These are phyloP conservation scores for Elaphurus davidianus DNA, from an alignment of 2,113 vertebrate genomes.

Conservation along the genomic window DNA sequence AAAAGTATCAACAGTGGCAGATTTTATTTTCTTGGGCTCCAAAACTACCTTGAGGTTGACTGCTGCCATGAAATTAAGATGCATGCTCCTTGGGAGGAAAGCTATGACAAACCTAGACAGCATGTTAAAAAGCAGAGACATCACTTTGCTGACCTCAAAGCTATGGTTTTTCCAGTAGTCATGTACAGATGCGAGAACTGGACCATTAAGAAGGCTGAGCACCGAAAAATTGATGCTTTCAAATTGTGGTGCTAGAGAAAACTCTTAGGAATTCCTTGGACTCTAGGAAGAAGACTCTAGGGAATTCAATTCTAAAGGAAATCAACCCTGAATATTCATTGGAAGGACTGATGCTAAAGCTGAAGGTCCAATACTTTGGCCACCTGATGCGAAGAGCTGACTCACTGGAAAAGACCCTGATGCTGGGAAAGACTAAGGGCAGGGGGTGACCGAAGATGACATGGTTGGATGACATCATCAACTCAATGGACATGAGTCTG, in stretches of 20 bases:
- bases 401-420: neutral
- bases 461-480: neutral
- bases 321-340: neutral
- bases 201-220: neutral
- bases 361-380: neutral
- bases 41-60: neutral
- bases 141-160: neutral
- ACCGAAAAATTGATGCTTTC: neutral
- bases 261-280: neutral
- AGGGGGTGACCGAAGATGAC: neutral
- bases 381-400: neutral
- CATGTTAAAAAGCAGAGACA: neutral
- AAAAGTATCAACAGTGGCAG: neutral
- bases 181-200: neutral
- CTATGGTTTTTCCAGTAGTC: neutral
- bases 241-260: neutral
- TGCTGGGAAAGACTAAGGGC: neutral
- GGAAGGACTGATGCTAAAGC: neutral
- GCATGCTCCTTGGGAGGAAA: neutral
- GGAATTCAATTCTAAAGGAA: neutral
- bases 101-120: neutral
- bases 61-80: neutral
- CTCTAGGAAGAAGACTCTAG: neutral
- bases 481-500: neutral
- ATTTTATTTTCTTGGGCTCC: neutral